Evolutionary conservation across 2,113 vertebrate genomes (phyloP).

Genomic region (Myanophis thanlyinensis): DNA sequence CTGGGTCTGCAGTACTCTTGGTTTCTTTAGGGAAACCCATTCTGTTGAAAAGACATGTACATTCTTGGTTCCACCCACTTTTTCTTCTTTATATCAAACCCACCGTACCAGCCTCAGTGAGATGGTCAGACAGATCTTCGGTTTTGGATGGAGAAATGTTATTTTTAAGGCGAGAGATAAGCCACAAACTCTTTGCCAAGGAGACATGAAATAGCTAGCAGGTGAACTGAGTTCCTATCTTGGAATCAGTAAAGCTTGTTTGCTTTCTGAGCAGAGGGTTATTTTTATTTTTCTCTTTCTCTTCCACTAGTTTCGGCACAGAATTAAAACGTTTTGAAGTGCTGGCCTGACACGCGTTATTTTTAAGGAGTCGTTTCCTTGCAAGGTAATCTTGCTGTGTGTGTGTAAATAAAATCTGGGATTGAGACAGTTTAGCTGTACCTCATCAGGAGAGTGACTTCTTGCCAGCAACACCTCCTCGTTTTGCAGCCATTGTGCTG

Average conservation of each 20-base stretch:
- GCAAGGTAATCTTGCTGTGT: neutral
- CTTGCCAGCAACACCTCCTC: neutral
- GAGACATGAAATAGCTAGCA: neutral
- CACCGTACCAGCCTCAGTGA: neutral
- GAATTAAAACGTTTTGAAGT: neutral
- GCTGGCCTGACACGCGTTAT: fast-evolving
- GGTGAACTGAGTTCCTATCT: neutral
- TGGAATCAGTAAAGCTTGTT: neutral
- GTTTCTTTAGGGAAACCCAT: neutral
- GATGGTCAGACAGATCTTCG: neutral
- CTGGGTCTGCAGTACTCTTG: neutral
- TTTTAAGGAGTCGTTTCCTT: neutral
- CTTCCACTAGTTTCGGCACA: neutral
- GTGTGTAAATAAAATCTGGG: neutral
- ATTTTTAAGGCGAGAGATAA: neutral
- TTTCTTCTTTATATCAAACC: neutral
- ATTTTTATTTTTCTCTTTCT: too few species aligned
- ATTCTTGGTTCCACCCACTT: neutral
- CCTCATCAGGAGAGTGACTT: neutral
- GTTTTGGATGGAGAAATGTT: neutral
- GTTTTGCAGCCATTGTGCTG: too few species aligned
- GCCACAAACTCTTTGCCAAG: too few species aligned
- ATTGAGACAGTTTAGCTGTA: neutral
- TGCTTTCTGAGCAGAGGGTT: neutral
- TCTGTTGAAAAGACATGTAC: neutral